Conservation (phyloP, 23 tunicate genomes). For the Halocynthia aurantium region DNA sequence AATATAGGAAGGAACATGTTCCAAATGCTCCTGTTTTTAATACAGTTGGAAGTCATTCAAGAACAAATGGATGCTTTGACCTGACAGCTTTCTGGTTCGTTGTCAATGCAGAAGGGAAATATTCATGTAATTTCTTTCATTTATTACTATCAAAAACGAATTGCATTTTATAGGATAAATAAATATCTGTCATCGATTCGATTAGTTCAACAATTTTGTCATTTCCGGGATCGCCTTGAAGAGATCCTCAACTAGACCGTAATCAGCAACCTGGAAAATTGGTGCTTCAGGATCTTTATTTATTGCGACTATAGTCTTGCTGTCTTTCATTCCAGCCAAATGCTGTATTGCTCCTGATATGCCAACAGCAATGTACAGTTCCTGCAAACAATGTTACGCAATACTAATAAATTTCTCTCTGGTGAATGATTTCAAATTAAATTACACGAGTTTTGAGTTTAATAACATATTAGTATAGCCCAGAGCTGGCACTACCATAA, state of each 20-base stretch:
- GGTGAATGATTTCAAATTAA: too few relatives aligned
- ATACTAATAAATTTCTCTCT: too few relatives aligned
- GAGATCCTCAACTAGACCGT: slow-evolving; percentile 91
- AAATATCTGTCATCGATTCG: background rate
- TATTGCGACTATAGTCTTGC: slow-evolving; percentile 98
- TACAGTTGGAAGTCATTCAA: slow-evolving; percentile 66
- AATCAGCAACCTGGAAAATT: slow-evolving; percentile 97
- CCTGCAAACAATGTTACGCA: slow-evolving; percentile 13
- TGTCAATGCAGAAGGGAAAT: too few relatives aligned
- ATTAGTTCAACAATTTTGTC: slow-evolving; percentile 37
- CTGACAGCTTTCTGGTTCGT: background rate
- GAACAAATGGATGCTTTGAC: slow-evolving; percentile 81
- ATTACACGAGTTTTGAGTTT: too few relatives aligned
- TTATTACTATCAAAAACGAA: too few relatives aligned
- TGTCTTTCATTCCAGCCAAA: slow-evolving; percentile 99
- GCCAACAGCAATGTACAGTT: slow-evolving; percentile 89
- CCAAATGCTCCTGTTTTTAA: too few relatives aligned
- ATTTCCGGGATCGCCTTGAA: slow-evolving; percentile 97
- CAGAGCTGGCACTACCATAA: too few relatives aligned
- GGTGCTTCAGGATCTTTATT: slow-evolving; percentile 99
- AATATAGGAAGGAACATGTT: too few relatives aligned
- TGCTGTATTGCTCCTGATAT: slow-evolving; percentile 97
- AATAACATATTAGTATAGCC: too few relatives aligned
- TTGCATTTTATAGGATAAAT: too few relatives aligned
- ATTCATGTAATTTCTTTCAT: too few relatives aligned